A percentile compares a stretch with the other conserved stretches of the same genome.
phyloP scores from a whole-genome alignment of 2,113 vertebrate genomes.

The Calonectris borealis region DNA sequence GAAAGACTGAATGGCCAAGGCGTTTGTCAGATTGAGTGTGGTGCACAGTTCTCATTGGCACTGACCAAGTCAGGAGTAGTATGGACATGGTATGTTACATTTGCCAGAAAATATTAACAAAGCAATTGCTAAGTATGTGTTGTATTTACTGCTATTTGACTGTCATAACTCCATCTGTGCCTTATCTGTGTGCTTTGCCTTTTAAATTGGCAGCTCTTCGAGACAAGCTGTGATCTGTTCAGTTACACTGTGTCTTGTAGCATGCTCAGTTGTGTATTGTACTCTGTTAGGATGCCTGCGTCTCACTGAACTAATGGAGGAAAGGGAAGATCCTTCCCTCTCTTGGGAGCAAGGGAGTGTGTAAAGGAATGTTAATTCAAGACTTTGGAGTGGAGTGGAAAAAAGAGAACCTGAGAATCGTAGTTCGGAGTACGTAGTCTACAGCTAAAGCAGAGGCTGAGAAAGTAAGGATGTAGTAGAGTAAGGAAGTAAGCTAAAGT shows the following conservation, averaged over 20 bases:
- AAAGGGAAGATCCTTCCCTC: background rate
- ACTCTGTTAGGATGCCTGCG: background rate
- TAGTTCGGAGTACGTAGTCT: background rate
- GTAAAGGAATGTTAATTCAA: background rate
- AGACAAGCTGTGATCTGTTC: background rate
- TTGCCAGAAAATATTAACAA: background rate
- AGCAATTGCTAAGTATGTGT: background rate
- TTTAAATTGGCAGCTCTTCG: background rate
- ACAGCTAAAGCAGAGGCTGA: background rate
- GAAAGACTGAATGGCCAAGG: slow-evolving; percentile 94
- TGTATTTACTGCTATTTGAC: background rate
- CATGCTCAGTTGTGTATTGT: background rate
- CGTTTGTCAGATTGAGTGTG: slow-evolving; percentile 97
- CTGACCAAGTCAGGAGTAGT: slow-evolving; percentile 97
- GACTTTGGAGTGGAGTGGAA: background rate
- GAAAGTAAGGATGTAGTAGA: background rate
- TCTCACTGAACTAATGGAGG: background rate
- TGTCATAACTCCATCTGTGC: background rate
- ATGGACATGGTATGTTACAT: slow-evolving; percentile 90
- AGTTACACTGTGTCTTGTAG: background rate
- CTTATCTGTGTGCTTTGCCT: background rate
- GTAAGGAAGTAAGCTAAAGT: background rate
- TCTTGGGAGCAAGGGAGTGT: background rate
- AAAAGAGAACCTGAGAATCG: background rate
- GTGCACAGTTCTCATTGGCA: slow-evolving; percentile 96